These are phyloP conservation scores for Galeopterus variegatus DNA, from an alignment of 2,113 vertebrate genomes.

Conservation along the genomic window DNA sequence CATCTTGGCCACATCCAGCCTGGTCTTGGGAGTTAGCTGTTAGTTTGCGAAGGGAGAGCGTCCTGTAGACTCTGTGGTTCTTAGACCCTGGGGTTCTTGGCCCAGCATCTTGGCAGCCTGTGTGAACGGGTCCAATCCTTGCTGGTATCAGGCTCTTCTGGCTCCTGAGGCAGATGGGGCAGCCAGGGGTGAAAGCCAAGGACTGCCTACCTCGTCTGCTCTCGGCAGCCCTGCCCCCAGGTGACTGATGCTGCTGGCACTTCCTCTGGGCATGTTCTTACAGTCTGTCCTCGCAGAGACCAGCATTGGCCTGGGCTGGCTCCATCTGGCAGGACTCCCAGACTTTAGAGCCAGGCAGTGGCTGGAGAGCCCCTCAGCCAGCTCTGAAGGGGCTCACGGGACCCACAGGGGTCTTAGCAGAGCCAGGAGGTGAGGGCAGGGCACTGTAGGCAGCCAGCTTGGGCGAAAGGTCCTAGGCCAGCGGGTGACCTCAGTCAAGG, in stretches of 20 bases:
- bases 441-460: not conserved
- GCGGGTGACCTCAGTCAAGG: not conserved
- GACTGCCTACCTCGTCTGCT: not conserved
- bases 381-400: not conserved
- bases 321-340: not conserved
- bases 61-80: not conserved
- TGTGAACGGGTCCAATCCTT: not conserved
- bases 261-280: not conserved
- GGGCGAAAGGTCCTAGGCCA: not conserved
- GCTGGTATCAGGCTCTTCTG: not conserved
- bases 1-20: not conserved
- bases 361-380: not conserved
- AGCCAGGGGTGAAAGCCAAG: not conserved
- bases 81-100: not conserved
- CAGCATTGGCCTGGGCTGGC: not conserved
- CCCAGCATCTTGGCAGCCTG: not conserved
- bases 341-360: not conserved
- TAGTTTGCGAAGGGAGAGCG: not conserved
- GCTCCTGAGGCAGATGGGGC: not conserved
- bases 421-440: not conserved
- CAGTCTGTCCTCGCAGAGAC: not conserved
- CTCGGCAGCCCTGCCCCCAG: not conserved
- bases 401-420: not conserved
- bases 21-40: not conserved
- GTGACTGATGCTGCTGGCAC: not conserved